These are phyloP conservation scores for Darevskia mixta DNA, from an alignment of 2,797 vertebrate species.

Conservation along the genomic window DNA sequence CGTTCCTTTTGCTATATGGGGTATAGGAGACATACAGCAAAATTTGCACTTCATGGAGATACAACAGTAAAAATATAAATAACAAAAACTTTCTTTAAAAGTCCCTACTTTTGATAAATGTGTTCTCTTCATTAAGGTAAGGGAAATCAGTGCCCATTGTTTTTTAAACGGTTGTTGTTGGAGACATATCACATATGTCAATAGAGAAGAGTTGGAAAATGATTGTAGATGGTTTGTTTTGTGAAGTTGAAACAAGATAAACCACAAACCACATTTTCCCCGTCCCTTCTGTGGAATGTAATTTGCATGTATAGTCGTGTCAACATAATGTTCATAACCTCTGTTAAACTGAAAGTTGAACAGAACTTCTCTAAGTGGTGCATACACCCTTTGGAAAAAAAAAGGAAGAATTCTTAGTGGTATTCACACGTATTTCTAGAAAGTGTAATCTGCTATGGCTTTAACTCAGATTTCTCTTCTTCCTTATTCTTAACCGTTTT, in stretches of 20 bases:
- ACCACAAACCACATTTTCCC: slow-evolving; percentile 83
- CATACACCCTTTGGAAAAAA: slow-evolving; percentile 21
- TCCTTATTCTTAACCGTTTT: neutral
- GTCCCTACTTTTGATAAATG: neutral
- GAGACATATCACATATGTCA: neutral
- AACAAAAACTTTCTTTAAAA: too few species aligned
- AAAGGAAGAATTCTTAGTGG: slow-evolving; percentile 26
- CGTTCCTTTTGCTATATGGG: neutral
- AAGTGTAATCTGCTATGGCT: neutral
- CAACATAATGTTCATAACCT: slow-evolving; percentile 65
- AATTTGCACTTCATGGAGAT: neutral
- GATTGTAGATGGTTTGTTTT: slow-evolving; percentile 40
- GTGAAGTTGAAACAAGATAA: slow-evolving; percentile 77
- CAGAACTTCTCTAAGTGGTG: slow-evolving; percentile 41
- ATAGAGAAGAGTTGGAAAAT: slow-evolving; percentile 58
- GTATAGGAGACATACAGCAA: neutral
- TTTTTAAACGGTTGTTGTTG: accelerated
- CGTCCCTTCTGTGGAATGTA: slow-evolving; percentile 79
- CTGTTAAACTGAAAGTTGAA: slow-evolving; percentile 47
- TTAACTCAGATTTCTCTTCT: neutral
- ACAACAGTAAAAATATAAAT: neutral
- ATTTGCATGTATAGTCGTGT: slow-evolving; percentile 66
- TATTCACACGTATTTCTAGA: slow-evolving; percentile 48
- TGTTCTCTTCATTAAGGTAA: neutral
- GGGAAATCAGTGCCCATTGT: neutral